Evolutionary conservation across 1,140 invertebrate species (phyloP).

Genomic region (Leguminivora glycinivorella): DNA sequence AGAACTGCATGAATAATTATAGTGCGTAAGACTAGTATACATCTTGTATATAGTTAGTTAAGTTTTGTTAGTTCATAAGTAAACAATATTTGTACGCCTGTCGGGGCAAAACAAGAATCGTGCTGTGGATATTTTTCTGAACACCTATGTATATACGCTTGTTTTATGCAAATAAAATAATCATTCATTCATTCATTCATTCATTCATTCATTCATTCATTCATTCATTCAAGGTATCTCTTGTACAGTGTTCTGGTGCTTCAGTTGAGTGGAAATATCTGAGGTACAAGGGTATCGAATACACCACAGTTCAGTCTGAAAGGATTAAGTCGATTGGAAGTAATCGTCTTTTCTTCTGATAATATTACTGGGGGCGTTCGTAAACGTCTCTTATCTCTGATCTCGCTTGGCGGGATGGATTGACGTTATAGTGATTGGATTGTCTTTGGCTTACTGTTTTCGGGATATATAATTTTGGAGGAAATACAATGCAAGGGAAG

Average conservation of each 20-base stretch:
- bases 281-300: constrained; percentile 36
- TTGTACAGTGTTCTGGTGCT: constrained; percentile 5
- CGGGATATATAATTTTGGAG: not conserved
- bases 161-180: too few species aligned
- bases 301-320: constrained; percentile 40
- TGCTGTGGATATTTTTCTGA: too few species aligned
- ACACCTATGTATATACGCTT: too few species aligned
- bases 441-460: not conserved
- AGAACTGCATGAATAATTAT: too few species aligned
- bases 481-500: not conserved
- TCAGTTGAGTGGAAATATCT: constrained; percentile 41
- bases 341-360: constrained; percentile 39
- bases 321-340: constrained; percentile 44
- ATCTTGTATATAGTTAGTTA: too few species aligned
- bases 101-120: too few species aligned
- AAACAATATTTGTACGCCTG: too few species aligned
- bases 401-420: constrained; percentile 16
- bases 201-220: too few species aligned
- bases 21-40: too few species aligned
- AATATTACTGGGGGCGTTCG: constrained; percentile 24
- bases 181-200: too few species aligned
- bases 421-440: constrained; percentile 7
- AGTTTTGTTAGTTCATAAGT: too few species aligned
- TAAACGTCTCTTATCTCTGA: constrained; percentile 27
- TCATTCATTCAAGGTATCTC: too few species aligned